Evolutionary conservation across 2,888 invertebrate species (phyloP).

Genomic region (Uloborus plumipes): DNA sequence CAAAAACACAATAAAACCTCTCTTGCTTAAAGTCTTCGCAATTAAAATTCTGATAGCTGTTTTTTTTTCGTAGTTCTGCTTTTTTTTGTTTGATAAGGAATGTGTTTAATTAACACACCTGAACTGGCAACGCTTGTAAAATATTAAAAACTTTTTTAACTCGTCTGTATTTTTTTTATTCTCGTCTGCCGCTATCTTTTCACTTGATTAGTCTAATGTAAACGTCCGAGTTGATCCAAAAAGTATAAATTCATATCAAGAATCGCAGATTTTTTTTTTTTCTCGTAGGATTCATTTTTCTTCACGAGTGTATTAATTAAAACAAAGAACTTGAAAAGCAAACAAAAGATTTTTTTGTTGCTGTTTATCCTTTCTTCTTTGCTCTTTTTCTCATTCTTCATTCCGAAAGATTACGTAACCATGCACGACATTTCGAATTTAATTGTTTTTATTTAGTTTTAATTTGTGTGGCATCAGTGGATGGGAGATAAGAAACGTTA

Average conservation of each 20-base stretch:
- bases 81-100: slow-evolving; percentile 54
- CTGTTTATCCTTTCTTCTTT: slow-evolving; percentile 6
- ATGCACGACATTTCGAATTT: slow-evolving; percentile 54
- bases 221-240: slow-evolving; percentile 58
- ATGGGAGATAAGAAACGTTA: slow-evolving; percentile 54
- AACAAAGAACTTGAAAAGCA: slow-evolving; percentile 55
- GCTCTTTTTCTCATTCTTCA: slow-evolving; percentile 8
- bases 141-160: slow-evolving; percentile 40
- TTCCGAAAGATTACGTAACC: slow-evolving; percentile 46
- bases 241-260: slow-evolving; percentile 63
- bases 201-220: slow-evolving; percentile 63
- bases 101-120: slow-evolving; percentile 64
- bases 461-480: slow-evolving; percentile 53
- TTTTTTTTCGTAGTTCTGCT: slow-evolving; percentile 6
- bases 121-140: slow-evolving; percentile 60
- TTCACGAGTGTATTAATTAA: slow-evolving; percentile 60
- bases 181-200: slow-evolving; percentile 45
- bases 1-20: slow-evolving; percentile 63
- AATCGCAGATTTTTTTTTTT: slow-evolving; percentile 34
- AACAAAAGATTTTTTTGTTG: slow-evolving; percentile 19
- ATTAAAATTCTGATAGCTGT: slow-evolving; percentile 63
- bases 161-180: slow-evolving; percentile 20
- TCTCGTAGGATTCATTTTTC: slow-evolving; percentile 56
- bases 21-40: slow-evolving; percentile 60
- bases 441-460: slow-evolving; percentile 63